Evolutionary conservation across 1,140 invertebrate genomes (phyloP).

Genomic region (Heliconius himera): DNA sequence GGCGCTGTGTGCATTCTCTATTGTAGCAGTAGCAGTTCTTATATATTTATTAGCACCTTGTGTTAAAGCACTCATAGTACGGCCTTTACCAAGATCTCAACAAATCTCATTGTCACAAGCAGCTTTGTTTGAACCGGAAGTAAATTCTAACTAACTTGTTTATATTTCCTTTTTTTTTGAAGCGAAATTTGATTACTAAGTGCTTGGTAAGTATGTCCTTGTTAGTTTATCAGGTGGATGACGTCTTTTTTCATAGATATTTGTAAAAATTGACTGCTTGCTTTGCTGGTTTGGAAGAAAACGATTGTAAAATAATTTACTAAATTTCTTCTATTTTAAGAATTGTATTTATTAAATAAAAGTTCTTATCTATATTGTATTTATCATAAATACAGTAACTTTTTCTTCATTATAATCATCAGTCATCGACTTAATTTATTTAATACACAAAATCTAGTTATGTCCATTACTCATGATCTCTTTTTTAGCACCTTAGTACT

Average conservation of each 20-base stretch:
- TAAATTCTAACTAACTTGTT: not conserved
- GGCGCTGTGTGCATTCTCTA: slow-evolving; percentile 62
- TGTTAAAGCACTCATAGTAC: slow-evolving; percentile 57
- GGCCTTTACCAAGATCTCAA: slow-evolving; percentile 53
- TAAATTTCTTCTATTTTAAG: not conserved
- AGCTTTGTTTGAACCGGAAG: slow-evolving; percentile 62
- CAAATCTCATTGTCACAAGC: slow-evolving; percentile 70
- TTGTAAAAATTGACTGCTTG: too few relatives aligned
- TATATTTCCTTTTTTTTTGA: not conserved
- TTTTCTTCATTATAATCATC: not conserved
- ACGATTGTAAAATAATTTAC: too few relatives aligned
- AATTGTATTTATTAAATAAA: not conserved
- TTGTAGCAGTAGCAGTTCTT: slow-evolving; percentile 59
- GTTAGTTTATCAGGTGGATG: not conserved
- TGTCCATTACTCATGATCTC: not conserved
- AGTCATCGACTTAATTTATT: too few relatives aligned
- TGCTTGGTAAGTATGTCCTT: not conserved
- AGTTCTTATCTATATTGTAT: not conserved
- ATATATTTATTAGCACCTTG: slow-evolving; percentile 67
- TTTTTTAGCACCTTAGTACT: not conserved
- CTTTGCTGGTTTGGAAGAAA: too few relatives aligned
- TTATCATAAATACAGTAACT: not conserved
- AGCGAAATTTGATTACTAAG: not conserved
- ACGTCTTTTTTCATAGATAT: not conserved
- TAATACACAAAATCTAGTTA: not conserved